Evolutionary conservation across 2,113 vertebrate genomes (phyloP), one percentile per base, ranked within the genome.

Genomic region (Cinclus cinclus): DNA sequence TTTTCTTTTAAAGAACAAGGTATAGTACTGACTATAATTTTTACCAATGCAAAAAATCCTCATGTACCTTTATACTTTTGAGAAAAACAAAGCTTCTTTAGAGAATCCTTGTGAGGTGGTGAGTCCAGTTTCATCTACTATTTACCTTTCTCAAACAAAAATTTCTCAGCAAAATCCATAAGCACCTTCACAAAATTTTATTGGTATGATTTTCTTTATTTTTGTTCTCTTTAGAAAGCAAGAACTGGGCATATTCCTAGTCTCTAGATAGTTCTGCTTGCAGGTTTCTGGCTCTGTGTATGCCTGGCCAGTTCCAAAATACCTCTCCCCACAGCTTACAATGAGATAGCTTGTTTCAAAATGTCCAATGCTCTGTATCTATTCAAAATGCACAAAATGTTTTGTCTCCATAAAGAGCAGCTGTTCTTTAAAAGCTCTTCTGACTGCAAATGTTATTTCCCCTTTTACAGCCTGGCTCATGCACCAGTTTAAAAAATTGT

Each of bases 321-420:
- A 2, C 23, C 14, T 74, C 21, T 87, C 11, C 28, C 9, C 10
- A 49, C 12, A 85, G 20, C 8, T 82, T 68, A 37, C 2, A 4
- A 30, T 59, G 21, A 70, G 12, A 62, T 39, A 21, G 3, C 5
- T 41, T 30, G 4, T 85, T 88, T 90, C 68, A 71, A 79, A 85
- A 42, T 2, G 2, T 33, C 28, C 4, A 3, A 2, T 35, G 35
- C 4, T 15, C 35, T 31, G 3, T 28, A 30, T 63, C 9, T 53
- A 20, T 74, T 85, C 46, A 86, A 53, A 86, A 50, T 1, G 2
- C 47, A 30, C 35, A 21, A 83, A 87, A 74, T 52, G 8, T 25
- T 28, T 82, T 83, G 9, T 62, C 27, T 76, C 39, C 10, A 7
- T 42, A 44, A 73, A 53, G 4, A 77, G 37, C 10, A 28, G 14